A percentile compares a stretch with the other conserved stretches of the same genome.
Evolutionary conservation across 1,140 invertebrate genomes (phyloP).

Genomic region (Orussus abietinus): DNA sequence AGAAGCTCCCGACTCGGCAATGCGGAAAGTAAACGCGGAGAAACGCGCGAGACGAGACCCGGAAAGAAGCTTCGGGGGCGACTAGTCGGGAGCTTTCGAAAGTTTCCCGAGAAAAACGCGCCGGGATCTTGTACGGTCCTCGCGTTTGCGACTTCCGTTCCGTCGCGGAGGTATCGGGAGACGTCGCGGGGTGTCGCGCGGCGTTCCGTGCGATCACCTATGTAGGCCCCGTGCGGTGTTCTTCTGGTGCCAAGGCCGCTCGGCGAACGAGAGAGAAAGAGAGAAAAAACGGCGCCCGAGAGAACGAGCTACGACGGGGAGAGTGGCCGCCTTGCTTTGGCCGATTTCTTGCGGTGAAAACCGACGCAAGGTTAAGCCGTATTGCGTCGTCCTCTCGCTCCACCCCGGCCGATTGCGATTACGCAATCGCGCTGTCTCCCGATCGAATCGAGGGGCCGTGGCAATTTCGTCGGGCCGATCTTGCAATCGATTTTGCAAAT

Average conservation of each 20-base stretch:
- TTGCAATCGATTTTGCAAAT: not conserved
- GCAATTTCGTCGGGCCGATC: slow-evolving; percentile 15
- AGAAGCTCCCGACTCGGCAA: too few species aligned
- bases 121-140: too few species aligned
- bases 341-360: slow-evolving; percentile 27
- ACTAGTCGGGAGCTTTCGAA: too few species aligned
- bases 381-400: slow-evolving; percentile 16
- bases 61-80: too few species aligned
- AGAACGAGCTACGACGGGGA: slow-evolving; percentile 16
- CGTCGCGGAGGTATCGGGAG: too few species aligned
- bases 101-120: too few species aligned
- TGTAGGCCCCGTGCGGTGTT: slow-evolving; percentile 7
- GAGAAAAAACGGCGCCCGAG: slow-evolving; percentile 6
- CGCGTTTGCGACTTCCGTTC: too few species aligned
- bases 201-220: slow-evolving; percentile 13
- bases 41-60: too few species aligned
- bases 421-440: slow-evolving; percentile 16
- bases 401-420: slow-evolving; percentile 17
- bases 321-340: slow-evolving; percentile 20
- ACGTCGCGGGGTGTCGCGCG: too few species aligned
- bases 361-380: slow-evolving; percentile 28
- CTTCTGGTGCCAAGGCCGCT: slow-evolving; percentile 16
- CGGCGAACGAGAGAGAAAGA: slow-evolving; percentile 13
- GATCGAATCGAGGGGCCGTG: slow-evolving; percentile 3
- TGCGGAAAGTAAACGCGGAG: too few species aligned